Base-by-base conservation (phyloP, 1,140 invertebrate species). In the Acromyrmex echinatior region DNA sequence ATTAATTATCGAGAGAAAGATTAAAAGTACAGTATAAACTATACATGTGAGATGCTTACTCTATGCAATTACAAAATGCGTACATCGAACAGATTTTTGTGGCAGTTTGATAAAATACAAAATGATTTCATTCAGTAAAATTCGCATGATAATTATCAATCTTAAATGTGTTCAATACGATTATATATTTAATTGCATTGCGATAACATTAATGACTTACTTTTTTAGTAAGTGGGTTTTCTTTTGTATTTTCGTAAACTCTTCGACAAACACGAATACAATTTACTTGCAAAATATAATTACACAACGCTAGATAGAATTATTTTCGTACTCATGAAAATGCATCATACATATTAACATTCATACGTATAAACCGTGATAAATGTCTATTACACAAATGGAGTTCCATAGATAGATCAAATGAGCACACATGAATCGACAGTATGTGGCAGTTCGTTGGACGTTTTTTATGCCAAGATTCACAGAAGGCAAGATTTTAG, bases 401-500 rank as follows among this genome's bases (percentile, higher is more conserved):
- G 63, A 81, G 68, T 86, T 28, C 71, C 56, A 76, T 58, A 71
- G 53, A 21, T 76, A 71, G 53, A 28, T 76, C 51, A 80, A 73
- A 79, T n/a, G 18, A 80, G 39, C 31, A 21, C 31, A 35, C n/a
- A 70, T 68, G 25, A 65, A 14, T 49, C 35, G 65, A 68, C 45
- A 56, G 45, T 51, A 49, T 21, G 39, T 92, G 91, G 91, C 88
- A 92, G 91, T 92, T 92, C 53, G 86, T 82, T 88, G 63, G 71
- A 88, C 39, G 51, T 70, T 68, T 39, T 1, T 77, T 56, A 78
- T 63, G 77, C 63, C 53, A 73, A 73, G 63, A 78, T 74, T 91
- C 82, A 80, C 35, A 68, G 63, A 62, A 65, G 53, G 49, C 62
- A 63, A 86, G 62, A 79, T 78, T 51, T 84, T 73, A 82, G 53